Evolutionary conservation across 2,113 vertebrate species (phyloP).

Genomic region (Salvelinus alpinus): DNA sequence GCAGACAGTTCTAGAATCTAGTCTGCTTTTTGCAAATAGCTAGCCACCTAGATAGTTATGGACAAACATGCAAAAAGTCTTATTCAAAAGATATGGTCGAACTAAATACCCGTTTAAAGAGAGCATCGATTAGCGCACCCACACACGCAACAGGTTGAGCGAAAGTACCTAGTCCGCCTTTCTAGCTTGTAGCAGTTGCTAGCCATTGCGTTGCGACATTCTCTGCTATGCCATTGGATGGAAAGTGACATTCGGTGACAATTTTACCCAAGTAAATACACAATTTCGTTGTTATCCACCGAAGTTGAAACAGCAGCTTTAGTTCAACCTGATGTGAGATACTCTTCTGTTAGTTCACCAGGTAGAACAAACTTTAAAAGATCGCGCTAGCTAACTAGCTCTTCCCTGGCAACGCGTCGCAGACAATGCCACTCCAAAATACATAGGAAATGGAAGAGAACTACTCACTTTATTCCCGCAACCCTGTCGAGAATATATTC

Average conservation of each 20-base stretch:
- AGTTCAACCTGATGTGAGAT: too few relatives aligned
- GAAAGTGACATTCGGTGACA: neutral
- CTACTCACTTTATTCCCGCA: constrained; percentile 50
- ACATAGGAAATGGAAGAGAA: constrained; percentile 8
- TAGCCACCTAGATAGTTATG: too few relatives aligned
- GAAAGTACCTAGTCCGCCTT: too few relatives aligned
- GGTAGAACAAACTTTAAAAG: neutral
- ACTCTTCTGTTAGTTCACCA: neutral
- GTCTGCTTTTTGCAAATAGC: too few relatives aligned
- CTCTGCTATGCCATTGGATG: neutral
- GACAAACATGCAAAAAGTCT: too few relatives aligned
- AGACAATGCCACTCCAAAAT: constrained; percentile 59
- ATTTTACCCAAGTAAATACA: neutral
- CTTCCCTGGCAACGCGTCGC: constrained; percentile 71
- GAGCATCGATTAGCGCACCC: neutral
- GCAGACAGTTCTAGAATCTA: too few relatives aligned
- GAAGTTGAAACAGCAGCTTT: too few relatives aligned
- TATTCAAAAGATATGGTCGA: too few relatives aligned
- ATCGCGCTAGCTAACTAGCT: constrained; percentile 49
- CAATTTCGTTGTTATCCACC: too few relatives aligned
- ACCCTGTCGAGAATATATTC: neutral
- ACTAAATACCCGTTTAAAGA: too few relatives aligned
- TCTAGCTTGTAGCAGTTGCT: too few relatives aligned
- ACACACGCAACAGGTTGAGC: neutral
- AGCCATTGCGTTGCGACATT: neutral